These are phyloP conservation scores for Agrotis puta DNA, from an alignment of 2,888 invertebrate genomes.

Conservation along the genomic window DNA sequence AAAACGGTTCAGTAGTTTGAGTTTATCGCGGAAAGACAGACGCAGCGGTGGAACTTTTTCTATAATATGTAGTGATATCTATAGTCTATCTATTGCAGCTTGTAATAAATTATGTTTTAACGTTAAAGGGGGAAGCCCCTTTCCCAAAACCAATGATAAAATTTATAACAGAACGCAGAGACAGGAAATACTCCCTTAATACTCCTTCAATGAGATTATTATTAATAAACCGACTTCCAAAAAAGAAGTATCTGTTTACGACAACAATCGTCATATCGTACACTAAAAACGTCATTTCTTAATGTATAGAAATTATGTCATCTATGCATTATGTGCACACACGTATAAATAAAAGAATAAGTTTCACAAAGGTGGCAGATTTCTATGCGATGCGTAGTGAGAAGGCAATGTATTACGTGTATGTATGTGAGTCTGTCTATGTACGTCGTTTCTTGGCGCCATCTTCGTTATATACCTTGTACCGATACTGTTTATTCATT, in stretches of 20 bases:
- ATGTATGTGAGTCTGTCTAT: neutral
- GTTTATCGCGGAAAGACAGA: too few species aligned
- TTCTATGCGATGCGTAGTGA: constrained; percentile 14
- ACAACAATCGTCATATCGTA: neutral
- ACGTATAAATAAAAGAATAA: constrained; percentile 43
- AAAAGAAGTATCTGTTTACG: too few species aligned
- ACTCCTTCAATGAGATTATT: neutral
- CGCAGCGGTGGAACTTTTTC: too few species aligned
- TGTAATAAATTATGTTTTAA: too few species aligned
- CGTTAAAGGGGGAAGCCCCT: too few species aligned
- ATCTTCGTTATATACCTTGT: constrained; percentile 13
- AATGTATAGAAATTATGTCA: constrained; percentile 16
- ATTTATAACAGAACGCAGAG: neutral
- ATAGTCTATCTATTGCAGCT: too few species aligned
- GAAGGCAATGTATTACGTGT: neutral
- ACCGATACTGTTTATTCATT: constrained; percentile 21
- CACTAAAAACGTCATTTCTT: neutral
- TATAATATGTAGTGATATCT: too few species aligned
- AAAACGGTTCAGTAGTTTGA: too few species aligned
- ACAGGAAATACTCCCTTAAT: constrained; percentile 2
- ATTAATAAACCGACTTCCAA: neutral
- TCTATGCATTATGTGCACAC: constrained; percentile 22
- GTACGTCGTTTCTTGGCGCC: constrained; percentile 13
- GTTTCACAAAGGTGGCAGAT: constrained; percentile 15
- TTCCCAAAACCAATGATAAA: constrained; percentile 9